Evolutionary conservation across 2,888 invertebrate species (phyloP).

Genomic region (Phyllotreta striolata): DNA sequence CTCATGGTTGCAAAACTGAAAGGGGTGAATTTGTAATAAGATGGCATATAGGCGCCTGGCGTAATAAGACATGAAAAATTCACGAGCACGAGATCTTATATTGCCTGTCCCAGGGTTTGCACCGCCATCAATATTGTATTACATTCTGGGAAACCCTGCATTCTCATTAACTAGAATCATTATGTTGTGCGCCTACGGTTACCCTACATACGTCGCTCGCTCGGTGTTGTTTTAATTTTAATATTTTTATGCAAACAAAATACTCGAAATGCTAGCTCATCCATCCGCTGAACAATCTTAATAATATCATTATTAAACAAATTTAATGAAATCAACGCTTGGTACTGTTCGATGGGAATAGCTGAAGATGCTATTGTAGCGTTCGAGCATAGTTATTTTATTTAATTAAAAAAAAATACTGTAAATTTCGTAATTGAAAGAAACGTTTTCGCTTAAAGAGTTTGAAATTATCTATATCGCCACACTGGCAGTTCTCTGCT

Average conservation of each 20-base stretch:
- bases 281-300: too few relatives aligned
- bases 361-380: too few relatives aligned
- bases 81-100: constrained; percentile 28
- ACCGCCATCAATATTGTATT: constrained; percentile 28
- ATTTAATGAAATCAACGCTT: too few relatives aligned
- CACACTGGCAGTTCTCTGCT: constrained; percentile 31
- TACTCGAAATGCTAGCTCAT: too few relatives aligned
- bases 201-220: too few relatives aligned
- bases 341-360: too few relatives aligned
- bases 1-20: constrained; percentile 15
- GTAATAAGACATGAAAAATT: constrained; percentile 37
- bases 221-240: too few relatives aligned
- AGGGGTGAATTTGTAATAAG: constrained; percentile 40
- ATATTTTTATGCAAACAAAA: too few relatives aligned
- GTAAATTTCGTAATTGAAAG: neutral
- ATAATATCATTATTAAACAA: too few relatives aligned
- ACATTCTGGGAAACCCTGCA: constrained; percentile 25
- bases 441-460: constrained; percentile 5
- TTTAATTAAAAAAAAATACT: too few relatives aligned
- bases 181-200: constrained; percentile 2
- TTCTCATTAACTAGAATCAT: constrained; percentile 30
- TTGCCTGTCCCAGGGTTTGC: constrained; percentile 29
- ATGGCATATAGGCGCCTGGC: constrained; percentile 30
- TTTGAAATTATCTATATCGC: constrained; percentile 19
- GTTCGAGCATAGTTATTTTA: too few relatives aligned